These are phyloP conservation scores for Chrysaora quinquecirrha DNA, from an alignment of 30 jellyfish, hydroid and myxozoan genomes.

Conservation along the genomic window DNA sequence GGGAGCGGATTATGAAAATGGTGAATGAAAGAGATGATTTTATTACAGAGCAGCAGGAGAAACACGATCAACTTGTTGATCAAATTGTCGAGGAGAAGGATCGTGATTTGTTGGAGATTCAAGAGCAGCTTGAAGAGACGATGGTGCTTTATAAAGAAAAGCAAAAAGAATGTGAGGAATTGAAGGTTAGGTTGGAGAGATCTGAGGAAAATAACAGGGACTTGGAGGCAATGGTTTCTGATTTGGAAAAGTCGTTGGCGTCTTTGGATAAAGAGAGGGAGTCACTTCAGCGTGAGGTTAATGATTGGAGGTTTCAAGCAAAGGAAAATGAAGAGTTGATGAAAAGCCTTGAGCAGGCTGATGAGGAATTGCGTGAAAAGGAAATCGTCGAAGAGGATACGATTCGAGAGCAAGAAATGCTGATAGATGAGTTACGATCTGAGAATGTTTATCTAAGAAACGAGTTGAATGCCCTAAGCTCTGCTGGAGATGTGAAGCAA, in stretches of 20 bases:
- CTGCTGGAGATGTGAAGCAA: too few relatives aligned
- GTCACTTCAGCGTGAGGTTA: slow-evolving; percentile 43
- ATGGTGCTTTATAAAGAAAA: slow-evolving; percentile 60
- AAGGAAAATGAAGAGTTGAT: slow-evolving; percentile 52
- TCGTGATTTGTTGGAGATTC: slow-evolving; percentile 62
- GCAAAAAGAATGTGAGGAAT: slow-evolving; percentile 51
- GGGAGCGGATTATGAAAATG: slow-evolving; percentile 63
- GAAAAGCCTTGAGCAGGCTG: slow-evolving; percentile 51
- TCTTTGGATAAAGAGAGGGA: slow-evolving; percentile 9
- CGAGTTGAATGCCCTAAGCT: slow-evolving; percentile 39
- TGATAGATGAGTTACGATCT: slow-evolving; percentile 42
- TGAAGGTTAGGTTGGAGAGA: not conserved
- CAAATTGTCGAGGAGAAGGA: slow-evolving; percentile 65
- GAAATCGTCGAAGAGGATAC: slow-evolving; percentile 63
- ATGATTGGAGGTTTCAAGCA: slow-evolving; percentile 25
- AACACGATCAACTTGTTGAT: slow-evolving; percentile 59
- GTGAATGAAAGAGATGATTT: slow-evolving; percentile 71
- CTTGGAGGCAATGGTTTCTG: slow-evolving; percentile 14
- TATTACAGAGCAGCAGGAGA: slow-evolving; percentile 72
- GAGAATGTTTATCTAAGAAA: slow-evolving; percentile 56
- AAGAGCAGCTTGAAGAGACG: slow-evolving; percentile 72
- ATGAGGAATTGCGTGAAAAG: slow-evolving; percentile 61
- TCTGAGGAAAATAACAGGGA: slow-evolving; percentile 28
- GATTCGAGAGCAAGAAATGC: slow-evolving; percentile 58
- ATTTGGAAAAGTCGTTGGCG: slow-evolving; percentile 19